Conservation (phyloP, 2,113 vertebrate species). For the Thryonomys swinderianus region DNA sequence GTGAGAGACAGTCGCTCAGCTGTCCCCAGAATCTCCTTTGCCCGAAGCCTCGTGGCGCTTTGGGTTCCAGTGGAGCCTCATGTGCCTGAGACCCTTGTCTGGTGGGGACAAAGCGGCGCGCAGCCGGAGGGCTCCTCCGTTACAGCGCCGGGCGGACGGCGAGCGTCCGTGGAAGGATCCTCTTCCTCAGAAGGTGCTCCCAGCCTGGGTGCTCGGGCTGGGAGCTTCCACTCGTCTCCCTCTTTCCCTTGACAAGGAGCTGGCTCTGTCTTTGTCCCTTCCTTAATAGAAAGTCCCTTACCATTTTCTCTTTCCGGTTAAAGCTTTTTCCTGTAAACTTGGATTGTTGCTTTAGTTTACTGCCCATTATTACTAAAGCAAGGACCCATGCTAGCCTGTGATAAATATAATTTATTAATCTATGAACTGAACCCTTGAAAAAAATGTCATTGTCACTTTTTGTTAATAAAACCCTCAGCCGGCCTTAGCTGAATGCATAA, state of each 20-base stretch:
- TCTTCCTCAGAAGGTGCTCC: not conserved
- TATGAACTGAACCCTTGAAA: conserved; percentile 19
- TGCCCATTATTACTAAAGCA: not conserved
- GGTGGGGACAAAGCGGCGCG: not conserved
- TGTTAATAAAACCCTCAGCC: not conserved
- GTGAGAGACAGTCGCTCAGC: not conserved
- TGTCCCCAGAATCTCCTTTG: not conserved
- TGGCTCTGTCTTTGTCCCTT: not conserved
- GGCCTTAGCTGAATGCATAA: not conserved
- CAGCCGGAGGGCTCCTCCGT: not conserved
- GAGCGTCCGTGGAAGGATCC: not conserved
- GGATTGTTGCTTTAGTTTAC: not conserved
- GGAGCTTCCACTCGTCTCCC: not conserved
- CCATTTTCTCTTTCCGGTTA: not conserved
- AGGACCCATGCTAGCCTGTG: not conserved
- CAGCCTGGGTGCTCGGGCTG: not conserved
- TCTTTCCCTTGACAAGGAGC: not conserved
- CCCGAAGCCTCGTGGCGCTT: not conserved
- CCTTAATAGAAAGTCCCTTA: not conserved
- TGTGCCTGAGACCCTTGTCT: not conserved
- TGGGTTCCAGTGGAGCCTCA: not conserved
- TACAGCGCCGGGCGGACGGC: not conserved
- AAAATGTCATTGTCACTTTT: conserved; percentile 2
- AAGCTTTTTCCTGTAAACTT: not conserved
- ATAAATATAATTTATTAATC: conserved; percentile 13